Evolutionary conservation across 1,140 invertebrate species (phyloP).

Genomic region (Hypothenemus hampei): DNA sequence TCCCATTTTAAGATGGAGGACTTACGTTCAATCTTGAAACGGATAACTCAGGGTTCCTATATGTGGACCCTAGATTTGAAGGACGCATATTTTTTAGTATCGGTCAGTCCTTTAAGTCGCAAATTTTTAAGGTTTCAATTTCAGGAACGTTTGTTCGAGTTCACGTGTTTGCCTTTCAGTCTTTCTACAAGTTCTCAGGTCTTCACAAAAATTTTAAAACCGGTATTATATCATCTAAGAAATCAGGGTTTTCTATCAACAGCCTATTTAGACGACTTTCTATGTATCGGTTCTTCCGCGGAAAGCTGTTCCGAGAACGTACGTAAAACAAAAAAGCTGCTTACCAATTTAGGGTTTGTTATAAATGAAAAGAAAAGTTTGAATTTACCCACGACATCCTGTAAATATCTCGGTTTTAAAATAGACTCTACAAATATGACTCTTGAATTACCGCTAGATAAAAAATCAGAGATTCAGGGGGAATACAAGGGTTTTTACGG

Average conservation of each 20-base stretch:
- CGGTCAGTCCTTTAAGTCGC: background rate
- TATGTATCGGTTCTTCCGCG: background rate
- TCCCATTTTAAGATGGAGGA: conserved; percentile 8
- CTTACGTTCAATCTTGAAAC: background rate
- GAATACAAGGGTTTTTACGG: too few relatives aligned
- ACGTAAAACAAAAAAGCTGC: too few relatives aligned
- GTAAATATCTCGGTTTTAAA: too few relatives aligned
- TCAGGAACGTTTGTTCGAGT: background rate
- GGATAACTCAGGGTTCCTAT: background rate
- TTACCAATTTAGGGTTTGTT: too few relatives aligned
- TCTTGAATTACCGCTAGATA: too few relatives aligned
- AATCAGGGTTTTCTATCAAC: background rate
- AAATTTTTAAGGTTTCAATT: background rate
- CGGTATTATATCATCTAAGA: background rate
- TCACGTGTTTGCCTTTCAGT: conserved; percentile 1
- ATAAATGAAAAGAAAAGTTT: too few relatives aligned
- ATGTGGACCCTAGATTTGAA: background rate
- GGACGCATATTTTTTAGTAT: conserved; percentile 1
- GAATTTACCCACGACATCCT: too few relatives aligned
- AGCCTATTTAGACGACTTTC: background rate
- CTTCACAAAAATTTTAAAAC: conserved; percentile 11
- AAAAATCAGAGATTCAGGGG: too few relatives aligned
- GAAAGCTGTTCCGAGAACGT: background rate
- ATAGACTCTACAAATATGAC: too few relatives aligned
- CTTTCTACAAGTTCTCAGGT: background rate